Conservation (phyloP, 2,888 invertebrate genomes). For the Bursaphelenchus okinawaensis region DNA sequence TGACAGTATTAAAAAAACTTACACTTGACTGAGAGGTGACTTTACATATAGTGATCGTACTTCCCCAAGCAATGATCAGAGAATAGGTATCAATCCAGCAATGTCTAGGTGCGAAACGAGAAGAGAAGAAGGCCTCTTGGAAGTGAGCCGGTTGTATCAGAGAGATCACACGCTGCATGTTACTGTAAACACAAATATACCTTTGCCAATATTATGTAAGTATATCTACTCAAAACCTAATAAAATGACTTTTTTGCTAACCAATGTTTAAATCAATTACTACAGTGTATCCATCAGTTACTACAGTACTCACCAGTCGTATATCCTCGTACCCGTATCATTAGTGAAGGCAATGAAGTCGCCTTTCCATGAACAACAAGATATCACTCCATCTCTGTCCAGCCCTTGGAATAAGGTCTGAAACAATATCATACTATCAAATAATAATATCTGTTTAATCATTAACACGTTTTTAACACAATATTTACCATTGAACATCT, state of each 20-base stretch:
- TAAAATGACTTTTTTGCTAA: no score
- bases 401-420: slow-evolving; percentile 46
- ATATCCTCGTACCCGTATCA: slow-evolving; percentile 55
- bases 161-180: slow-evolving; percentile 32
- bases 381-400: slow-evolving; percentile 54
- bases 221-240: no score
- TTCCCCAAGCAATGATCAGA: slow-evolving; percentile 55
- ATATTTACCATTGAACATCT: background rate
- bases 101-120: slow-evolving; percentile 45
- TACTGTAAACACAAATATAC: slow-evolving; percentile 24
- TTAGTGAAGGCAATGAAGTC: slow-evolving; percentile 55
- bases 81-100: slow-evolving; percentile 41
- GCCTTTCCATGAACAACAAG: slow-evolving; percentile 41
- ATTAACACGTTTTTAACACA: background rate
- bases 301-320: slow-evolving; percentile 33
- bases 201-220: no score
- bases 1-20: background rate
- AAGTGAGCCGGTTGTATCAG: slow-evolving; percentile 45
- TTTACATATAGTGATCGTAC: slow-evolving; percentile 41
- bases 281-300: no score
- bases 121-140: slow-evolving; percentile 34
- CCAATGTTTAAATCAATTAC: no score
- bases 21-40: slow-evolving; percentile 19
- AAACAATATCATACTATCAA: slow-evolving; percentile 1
- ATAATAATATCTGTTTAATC: slow-evolving; percentile 7